A percentile compares a stretch with the other conserved stretches of the same genome.
Conservation (phyloP, 2,888 invertebrate species). For the Athalia circularis region DNA sequence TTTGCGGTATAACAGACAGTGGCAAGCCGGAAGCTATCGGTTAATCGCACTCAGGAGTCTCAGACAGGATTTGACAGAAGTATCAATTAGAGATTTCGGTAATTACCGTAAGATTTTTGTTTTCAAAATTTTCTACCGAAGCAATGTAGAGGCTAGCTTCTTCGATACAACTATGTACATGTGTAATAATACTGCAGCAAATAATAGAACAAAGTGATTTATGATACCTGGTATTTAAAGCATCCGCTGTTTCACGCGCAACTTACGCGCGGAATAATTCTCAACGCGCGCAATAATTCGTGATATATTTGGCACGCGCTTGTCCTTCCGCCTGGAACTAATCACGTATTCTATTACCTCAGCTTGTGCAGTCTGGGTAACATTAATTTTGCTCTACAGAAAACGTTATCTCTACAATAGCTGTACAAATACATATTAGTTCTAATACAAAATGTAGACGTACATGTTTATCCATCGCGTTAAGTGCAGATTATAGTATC, state of each 20-base stretch:
- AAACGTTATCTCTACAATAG: background rate
- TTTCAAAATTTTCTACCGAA: too few relatives aligned
- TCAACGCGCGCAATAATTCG: background rate
- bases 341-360: background rate
- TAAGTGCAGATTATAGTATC: too few relatives aligned
- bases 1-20: background rate
- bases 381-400: conserved; percentile 1
- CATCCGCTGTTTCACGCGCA: conserved; percentile 4
- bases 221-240: background rate
- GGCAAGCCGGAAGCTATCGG: background rate
- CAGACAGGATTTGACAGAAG: background rate
- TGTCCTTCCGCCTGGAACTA: background rate
- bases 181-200: background rate
- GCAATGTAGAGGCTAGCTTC: too few relatives aligned
- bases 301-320: background rate
- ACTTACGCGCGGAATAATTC: conserved; percentile 7
- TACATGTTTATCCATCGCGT: too few relatives aligned
- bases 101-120: too few relatives aligned
- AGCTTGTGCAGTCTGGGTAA: background rate
- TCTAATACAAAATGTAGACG: background rate
- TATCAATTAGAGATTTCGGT: too few relatives aligned
- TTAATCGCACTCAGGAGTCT: background rate
- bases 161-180: too few relatives aligned
- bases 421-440: background rate
- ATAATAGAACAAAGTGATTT: background rate